phyloP scores from a whole-genome alignment of 2,113 vertebrate genomes.

The Myotis lucifugus region DNA sequence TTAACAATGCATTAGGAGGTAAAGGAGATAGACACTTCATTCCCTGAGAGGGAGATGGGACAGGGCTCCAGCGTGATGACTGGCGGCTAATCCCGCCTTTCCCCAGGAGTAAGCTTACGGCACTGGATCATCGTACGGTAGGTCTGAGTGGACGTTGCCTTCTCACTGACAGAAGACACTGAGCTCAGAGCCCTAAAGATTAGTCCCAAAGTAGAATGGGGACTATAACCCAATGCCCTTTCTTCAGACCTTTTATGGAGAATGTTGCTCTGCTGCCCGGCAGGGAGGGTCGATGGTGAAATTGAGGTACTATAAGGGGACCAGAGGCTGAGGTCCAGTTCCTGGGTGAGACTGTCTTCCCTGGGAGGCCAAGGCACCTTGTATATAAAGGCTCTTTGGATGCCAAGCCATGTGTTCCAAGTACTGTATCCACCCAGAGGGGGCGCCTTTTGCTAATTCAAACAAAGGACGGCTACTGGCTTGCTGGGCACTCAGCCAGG shows the following conservation, averaged over 20 bases:
- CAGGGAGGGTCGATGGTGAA: neutral
- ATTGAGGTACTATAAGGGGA: too few species aligned
- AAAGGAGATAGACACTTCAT: neutral
- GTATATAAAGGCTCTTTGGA: neutral
- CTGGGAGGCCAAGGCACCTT: neutral
- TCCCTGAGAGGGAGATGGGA: neutral
- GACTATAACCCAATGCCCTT: neutral
- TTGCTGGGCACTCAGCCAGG: neutral
- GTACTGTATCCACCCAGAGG: neutral
- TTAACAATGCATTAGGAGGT: neutral
- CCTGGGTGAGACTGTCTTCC: neutral
- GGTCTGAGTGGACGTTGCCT: neutral
- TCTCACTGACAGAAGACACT: neutral
- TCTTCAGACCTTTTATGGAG: neutral
- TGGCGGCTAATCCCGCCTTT: neutral
- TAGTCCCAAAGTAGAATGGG: neutral
- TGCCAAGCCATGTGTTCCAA: neutral
- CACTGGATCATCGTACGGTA: neutral
- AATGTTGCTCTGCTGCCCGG: neutral
- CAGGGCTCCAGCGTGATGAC: neutral
- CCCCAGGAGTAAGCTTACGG: neutral
- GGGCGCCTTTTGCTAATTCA: conserved; percentile 22
- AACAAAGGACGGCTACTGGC: neutral
- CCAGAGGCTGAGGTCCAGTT: neutral
- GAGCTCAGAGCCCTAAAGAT: neutral